These are phyloP conservation scores for Crotalus helleri DNA, from an alignment of 2,113 vertebrate genomes.

Conservation along the genomic window DNA sequence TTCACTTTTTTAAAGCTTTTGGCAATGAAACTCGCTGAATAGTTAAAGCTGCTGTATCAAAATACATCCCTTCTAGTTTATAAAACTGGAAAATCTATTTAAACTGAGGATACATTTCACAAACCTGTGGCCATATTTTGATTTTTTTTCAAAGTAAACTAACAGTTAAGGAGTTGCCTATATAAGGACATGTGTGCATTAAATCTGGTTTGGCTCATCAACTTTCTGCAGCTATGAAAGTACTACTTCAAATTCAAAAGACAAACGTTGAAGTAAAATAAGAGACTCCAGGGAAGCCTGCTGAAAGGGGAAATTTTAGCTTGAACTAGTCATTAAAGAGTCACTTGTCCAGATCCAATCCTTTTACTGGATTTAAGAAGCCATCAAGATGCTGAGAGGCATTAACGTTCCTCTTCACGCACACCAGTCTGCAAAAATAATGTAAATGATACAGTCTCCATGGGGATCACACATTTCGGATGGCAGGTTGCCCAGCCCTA, in stretches of 20 bases:
- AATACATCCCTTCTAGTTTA: neutral
- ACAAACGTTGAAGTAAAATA: neutral
- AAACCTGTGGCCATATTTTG: neutral
- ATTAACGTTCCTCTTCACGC: neutral
- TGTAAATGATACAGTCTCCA: constrained; percentile 33
- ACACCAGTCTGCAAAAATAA: neutral
- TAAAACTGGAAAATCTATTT: neutral
- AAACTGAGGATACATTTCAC: neutral
- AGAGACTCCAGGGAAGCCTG: fast-evolving
- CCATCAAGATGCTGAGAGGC: neutral
- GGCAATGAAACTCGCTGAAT: neutral
- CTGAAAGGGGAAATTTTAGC: fast-evolving
- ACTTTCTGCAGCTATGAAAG: neutral
- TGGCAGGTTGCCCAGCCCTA: constrained; percentile 44
- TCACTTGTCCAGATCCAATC: neutral
- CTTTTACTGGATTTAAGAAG: neutral
- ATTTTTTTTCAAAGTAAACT: neutral
- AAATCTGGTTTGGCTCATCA: constrained; percentile 1
- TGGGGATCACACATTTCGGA: constrained; percentile 29
- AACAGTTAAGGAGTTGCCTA: neutral
- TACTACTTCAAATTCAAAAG: neutral
- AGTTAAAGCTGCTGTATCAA: neutral
- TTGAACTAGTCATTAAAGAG: neutral
- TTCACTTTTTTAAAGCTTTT: neutral
- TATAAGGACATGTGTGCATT: neutral